Base-by-base conservation (phyloP, 2,113 vertebrate genomes). In the Microcebus murinus region DNA sequence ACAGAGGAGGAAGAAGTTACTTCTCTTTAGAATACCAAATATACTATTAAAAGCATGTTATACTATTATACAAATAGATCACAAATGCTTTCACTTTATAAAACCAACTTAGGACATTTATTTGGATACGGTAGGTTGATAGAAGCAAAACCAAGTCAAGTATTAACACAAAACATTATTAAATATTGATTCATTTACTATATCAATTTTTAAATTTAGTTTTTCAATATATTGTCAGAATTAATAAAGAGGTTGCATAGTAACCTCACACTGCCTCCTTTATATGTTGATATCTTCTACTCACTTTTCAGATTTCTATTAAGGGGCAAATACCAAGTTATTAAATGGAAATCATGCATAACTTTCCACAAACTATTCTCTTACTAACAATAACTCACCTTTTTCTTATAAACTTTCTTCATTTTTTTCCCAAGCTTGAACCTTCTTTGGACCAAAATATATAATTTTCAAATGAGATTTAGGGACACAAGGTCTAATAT, bases 271-370 rank as follows among this genome's bases (percentile, higher is more conserved):
- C 20, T 84, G 4, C 59, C n/a, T 90, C 67, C 84, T 90, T 96
- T 45, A 59, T 79, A 57, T 90, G 14, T 77, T 93, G 57, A 96
- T 84, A 81, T 84, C 57, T 74, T 91, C 85, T 91, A 29, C 31
- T 87, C 61, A 59, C 29, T 92, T 87, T 92, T 93, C 15, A 90
- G 59, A 76, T 95, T 96, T 76, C 90, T 90, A n/a, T 48, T 68
- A 87, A 65, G n/a, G 65, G n/a, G 25, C 90, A 95, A 81, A 70
- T 84, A 45, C 15, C 39, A 84, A 50, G 34, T 85, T 84, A 86
- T 77, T 91, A 77, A 77, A 48, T 87, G 21, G 29, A 90, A 87
- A 76, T 23, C 63, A 85, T 13, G 55, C n/a, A 48, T 63, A 76
- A 74, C 86, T 83, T 96, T 39, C 67, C 23, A 80, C 1, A 89